Percentiles rank a stretch among this genome's conserved stretches.
These are phyloP conservation scores for Maconellicoccus hirsutus DNA, from an alignment of 1,140 invertebrate species.

Conservation along the genomic window DNA sequence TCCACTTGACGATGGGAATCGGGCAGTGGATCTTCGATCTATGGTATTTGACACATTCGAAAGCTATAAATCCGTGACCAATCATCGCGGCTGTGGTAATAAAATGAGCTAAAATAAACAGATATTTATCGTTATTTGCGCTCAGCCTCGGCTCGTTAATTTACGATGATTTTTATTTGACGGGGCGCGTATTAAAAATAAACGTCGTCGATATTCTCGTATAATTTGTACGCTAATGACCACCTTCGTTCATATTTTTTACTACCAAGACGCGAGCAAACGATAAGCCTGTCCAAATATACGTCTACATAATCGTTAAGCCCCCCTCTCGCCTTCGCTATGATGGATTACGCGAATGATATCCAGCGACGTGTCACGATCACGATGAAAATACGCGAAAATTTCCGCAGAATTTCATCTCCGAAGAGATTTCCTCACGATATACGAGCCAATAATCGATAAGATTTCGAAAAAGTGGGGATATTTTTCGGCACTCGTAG, in stretches of 20 bases:
- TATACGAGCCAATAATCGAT: no score
- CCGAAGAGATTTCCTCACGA: no score
- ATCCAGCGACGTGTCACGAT: no score
- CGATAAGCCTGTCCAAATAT: background rate
- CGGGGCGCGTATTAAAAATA: no score
- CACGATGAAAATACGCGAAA: no score
- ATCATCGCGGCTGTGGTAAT: no score
- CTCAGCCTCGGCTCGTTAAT: background rate
- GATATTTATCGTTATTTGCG: background rate
- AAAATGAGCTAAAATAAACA: background rate
- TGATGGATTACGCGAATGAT: no score
- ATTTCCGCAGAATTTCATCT: no score
- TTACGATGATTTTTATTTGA: background rate
- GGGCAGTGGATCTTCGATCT: background rate
- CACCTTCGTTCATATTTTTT: background rate
- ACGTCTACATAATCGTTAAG: background rate
- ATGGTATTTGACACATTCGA: background rate
- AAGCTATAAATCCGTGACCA: no score
- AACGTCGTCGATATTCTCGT: background rate
- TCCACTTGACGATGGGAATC: background rate
- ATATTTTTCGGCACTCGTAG: no score
- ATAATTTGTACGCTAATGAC: slow-evolving; percentile 5
- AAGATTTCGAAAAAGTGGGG: no score
- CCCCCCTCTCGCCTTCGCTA: no score
- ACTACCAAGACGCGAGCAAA: background rate